A percentile compares a stretch with the other conserved stretches of the same genome.
Evolutionary conservation across 2,797 vertebrate species (phyloP).

Genomic region (Sarcoramphus papa): DNA sequence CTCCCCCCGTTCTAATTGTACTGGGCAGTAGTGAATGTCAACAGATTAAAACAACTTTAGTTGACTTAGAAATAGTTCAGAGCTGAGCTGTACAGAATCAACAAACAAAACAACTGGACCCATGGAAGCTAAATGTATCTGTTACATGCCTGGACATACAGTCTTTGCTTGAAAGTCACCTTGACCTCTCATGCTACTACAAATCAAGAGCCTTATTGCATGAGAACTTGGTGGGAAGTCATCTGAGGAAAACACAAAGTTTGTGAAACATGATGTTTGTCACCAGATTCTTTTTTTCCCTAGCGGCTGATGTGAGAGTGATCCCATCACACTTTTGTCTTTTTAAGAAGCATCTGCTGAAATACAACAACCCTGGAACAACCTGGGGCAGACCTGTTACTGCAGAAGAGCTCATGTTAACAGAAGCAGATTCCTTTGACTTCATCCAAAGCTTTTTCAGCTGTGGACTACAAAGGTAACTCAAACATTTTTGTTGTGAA

Average conservation of each 20-base stretch:
- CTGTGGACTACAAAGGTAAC: neutral
- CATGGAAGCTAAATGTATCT: neutral
- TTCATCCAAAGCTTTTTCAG: neutral
- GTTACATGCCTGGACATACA: neutral
- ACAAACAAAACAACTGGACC: neutral
- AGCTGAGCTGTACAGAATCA: neutral
- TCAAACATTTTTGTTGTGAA: neutral
- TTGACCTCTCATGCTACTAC: neutral
- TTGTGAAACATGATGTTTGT: neutral
- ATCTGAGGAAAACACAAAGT: neutral
- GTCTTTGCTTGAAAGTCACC: neutral
- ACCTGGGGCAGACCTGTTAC: neutral
- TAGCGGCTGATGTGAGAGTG: neutral
- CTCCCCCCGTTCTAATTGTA: neutral
- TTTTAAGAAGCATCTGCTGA: neutral
- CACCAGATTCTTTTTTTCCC: neutral
- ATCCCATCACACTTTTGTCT: neutral
- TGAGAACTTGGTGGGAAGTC: neutral
- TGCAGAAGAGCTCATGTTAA: neutral
- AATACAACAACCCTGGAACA: neutral
- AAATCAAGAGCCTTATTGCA: neutral
- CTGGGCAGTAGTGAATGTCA: neutral
- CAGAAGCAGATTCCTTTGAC: neutral
- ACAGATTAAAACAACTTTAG: neutral
- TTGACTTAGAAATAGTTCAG: neutral